Conservation (phyloP, 2,888 invertebrate genomes). For the Acutogordius australiensis region DNA sequence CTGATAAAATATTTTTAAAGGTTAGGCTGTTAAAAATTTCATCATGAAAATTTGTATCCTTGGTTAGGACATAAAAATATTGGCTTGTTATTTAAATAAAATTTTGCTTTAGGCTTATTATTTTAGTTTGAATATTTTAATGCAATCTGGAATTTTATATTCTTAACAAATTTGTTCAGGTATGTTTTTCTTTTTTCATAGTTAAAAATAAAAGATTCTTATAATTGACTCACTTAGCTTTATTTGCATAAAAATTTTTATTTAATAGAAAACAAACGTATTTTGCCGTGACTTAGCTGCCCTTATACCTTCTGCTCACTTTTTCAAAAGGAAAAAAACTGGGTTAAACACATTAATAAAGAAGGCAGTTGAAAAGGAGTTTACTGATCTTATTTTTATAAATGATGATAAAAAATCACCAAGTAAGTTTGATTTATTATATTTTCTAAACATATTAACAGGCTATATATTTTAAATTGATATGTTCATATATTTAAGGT, state of each 20-base stretch:
- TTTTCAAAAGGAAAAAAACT: slow-evolving; percentile 53
- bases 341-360: slow-evolving; percentile 70
- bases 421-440: slow-evolving; percentile 34
- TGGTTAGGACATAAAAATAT: too few species aligned
- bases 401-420: slow-evolving; percentile 75
- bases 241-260: neutral
- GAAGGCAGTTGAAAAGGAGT: slow-evolving; percentile 43
- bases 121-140: too few species aligned
- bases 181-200: neutral
- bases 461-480: too few species aligned
- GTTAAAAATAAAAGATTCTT: neutral
- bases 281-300: slow-evolving; percentile 2
- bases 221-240: neutral
- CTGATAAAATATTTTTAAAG: too few species aligned
- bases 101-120: too few species aligned
- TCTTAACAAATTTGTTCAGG: neutral
- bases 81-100: too few species aligned
- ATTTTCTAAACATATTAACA: too few species aligned
- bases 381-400: slow-evolving; percentile 59
- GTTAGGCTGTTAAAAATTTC: too few species aligned
- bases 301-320: slow-evolving; percentile 64
- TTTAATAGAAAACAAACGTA: neutral
- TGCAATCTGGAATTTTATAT: neutral
- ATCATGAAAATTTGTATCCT: too few species aligned
- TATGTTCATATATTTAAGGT: slow-evolving; percentile 33